Percentiles rank a stretch among this genome's conserved stretches.
phyloP scores from a whole-genome alignment of 2,888 invertebrate species.

The Venusia cambrica region DNA sequence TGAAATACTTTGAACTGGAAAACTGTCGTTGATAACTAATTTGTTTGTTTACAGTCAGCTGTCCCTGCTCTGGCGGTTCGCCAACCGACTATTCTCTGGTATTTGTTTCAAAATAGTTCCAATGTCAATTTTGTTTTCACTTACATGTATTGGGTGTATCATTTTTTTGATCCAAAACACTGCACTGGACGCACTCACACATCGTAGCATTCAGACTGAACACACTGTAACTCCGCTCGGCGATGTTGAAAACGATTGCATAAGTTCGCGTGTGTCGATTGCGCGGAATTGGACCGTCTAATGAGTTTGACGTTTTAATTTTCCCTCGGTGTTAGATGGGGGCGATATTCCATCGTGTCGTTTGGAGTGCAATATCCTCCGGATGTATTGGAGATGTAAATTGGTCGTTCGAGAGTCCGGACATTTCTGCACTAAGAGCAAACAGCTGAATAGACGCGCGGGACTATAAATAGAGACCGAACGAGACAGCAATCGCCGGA shows the following conservation, averaged over 20 bases:
- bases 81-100: conserved; percentile 64
- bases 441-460: conserved; percentile 72
- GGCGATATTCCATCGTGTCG: conserved; percentile 31
- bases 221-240: conserved; percentile 48
- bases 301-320: conserved; percentile 60
- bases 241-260: conserved; percentile 61
- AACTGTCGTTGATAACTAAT: conserved; percentile 51
- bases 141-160: conserved; percentile 32
- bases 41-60: conserved; percentile 79
- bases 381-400: conserved; percentile 50
- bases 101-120: conserved; percentile 71
- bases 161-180: conserved; percentile 29
- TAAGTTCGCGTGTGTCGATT: conserved; percentile 58
- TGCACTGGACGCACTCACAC: conserved; percentile 51
- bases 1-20: conserved; percentile 38
- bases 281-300: conserved; percentile 61
- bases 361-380: conserved; percentile 42
- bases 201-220: conserved; percentile 61
- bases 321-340: conserved; percentile 40
- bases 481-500: conserved; percentile 72
- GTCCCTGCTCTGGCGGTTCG: conserved; percentile 62
- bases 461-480: conserved; percentile 76
- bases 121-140: conserved; percentile 76
- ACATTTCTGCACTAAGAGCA: conserved; percentile 76
- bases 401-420: conserved; percentile 70